Evolutionary conservation across 2,888 invertebrate genomes (phyloP), one percentile per base, ranked within the genome.

Genomic region (Eupeodes luniger): DNA sequence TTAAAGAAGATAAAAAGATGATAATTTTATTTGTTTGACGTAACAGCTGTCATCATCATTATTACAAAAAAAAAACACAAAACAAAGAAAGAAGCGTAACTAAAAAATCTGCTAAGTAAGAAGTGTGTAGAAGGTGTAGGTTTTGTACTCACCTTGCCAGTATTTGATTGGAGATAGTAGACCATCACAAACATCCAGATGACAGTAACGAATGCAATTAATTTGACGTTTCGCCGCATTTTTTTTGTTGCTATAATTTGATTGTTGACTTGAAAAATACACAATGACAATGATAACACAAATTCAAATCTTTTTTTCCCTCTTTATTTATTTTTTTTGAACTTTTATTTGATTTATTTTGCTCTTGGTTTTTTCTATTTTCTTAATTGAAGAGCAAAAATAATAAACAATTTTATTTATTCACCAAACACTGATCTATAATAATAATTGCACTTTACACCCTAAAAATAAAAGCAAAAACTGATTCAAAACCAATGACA

Each of bases 141-240:
- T n/a, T n/a, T n/a, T 19, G 2, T 34, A 90, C 93, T 92, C 89
- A 93, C 93, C 93, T 93, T 93, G 90, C 92, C 92, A 81, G 92
- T 93, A 90, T 91, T 93, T 90, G 93, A 91, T 90, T 93, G 93
- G 88, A 93, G 92, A 90, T 93, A 93, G 90, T 93, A 93, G 89
- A 93, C 93, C 93, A 93, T 93, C 89, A 92, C 92, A 89, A 93
- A 93, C 93, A 93, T 93, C 93, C 93, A 93, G 82, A 93, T 92
- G 91, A 93, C 91, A 91, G 92, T 92, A 53, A 93, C 93, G 90
- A 93, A 93, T 51, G 92, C 93, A 90, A 93, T 92, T 90, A 93
- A 90, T 91, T 93, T 93, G 85, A 93, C 92, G 90, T 93, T 93
- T 89, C 93, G 93, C 76, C 93, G 92, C 93, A 93, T 93, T 89